These are phyloP conservation scores for Cephonodes hylas DNA, from an alignment of 2,888 invertebrate species.

Conservation along the genomic window DNA sequence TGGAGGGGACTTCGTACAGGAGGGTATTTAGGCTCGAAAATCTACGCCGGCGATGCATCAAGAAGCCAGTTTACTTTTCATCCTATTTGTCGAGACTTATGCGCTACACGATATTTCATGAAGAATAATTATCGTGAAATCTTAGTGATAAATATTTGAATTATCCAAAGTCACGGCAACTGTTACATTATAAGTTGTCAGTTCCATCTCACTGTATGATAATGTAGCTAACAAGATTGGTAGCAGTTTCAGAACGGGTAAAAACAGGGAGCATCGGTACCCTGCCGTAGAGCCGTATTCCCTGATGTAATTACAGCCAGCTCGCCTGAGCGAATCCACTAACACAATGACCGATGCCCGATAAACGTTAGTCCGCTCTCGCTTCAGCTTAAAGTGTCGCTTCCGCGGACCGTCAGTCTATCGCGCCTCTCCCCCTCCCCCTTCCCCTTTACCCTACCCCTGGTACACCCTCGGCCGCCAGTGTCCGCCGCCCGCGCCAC, in stretches of 20 bases:
- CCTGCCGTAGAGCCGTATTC: constrained; percentile 56
- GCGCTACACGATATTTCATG: too few relatives aligned
- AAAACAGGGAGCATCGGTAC: constrained; percentile 52
- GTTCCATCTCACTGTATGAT: constrained; percentile 12
- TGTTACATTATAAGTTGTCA: constrained; percentile 19
- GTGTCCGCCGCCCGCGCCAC: neutral
- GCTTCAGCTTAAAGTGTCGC: constrained; percentile 24
- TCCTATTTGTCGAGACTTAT: neutral
- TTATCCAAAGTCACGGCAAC: neutral
- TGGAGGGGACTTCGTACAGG: neutral
- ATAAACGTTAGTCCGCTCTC: constrained; percentile 43
- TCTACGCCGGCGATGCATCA: neutral
- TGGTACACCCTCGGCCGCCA: neutral
- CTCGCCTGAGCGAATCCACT: constrained; percentile 60
- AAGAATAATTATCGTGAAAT: neutral
- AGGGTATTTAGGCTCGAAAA: neutral
- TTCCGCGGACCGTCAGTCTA: neutral
- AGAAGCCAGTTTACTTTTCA: neutral
- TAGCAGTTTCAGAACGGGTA: constrained; percentile 44
- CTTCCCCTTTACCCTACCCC: neutral
- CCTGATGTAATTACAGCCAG: constrained; percentile 74
- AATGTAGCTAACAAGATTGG: constrained; percentile 11
- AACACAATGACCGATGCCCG: constrained; percentile 72
- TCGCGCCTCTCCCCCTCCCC: too few relatives aligned
- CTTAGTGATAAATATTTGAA: neutral